Conservation (phyloP, 1,140 invertebrate genomes). For the Mesaphorura yosii region DNA sequence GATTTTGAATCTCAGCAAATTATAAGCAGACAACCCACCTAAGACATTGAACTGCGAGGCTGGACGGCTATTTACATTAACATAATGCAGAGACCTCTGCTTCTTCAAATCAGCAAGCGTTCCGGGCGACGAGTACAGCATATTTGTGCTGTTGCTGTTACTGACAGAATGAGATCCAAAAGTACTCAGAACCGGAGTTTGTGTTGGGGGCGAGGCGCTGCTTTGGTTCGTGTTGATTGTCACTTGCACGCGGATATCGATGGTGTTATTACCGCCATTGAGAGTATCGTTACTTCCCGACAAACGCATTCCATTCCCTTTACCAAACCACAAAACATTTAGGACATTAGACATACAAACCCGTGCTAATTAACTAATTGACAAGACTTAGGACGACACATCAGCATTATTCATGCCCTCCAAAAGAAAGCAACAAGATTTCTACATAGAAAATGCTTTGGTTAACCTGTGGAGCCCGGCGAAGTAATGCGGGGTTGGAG, state of each 20-base stretch:
- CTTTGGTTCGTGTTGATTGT: conserved; percentile 33
- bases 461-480: not conserved
- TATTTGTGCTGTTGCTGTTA: conserved; percentile 2
- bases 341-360: not conserved
- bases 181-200: not conserved
- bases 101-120: conserved; percentile 40
- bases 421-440: no score
- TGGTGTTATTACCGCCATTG: conserved; percentile 30
- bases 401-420: not conserved
- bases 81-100: conserved; percentile 34
- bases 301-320: conserved; percentile 3
- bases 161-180: not conserved
- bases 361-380: not conserved
- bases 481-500: not conserved
- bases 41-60: not conserved
- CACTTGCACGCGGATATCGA: conserved; percentile 35
- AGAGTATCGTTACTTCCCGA: conserved; percentile 21
- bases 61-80: not conserved
- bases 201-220: not conserved
- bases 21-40: not conserved
- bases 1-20: not conserved
- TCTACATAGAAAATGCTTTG: no score
- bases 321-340: not conserved
- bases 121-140: conserved; percentile 32
- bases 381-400: not conserved